Evolutionary conservation across 2,113 vertebrate species (phyloP).

Genomic region (Genyomyrus donnyi): DNA sequence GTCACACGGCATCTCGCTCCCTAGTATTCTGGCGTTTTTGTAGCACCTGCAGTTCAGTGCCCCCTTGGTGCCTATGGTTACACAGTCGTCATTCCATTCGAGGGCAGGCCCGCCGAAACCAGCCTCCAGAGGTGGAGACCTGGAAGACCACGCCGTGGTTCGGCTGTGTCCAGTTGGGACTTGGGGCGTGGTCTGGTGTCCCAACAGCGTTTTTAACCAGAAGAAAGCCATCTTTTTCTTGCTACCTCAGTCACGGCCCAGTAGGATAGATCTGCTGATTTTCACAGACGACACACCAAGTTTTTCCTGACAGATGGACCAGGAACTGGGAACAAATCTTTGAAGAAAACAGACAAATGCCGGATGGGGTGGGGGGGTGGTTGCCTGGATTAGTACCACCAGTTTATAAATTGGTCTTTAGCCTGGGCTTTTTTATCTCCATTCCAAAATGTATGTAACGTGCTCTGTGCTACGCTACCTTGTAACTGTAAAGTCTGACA

Average conservation of each 20-base stretch:
- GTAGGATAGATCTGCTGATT: conserved; percentile 59
- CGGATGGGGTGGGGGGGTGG: background rate
- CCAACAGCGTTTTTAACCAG: conserved; percentile 75
- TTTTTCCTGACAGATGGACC: conserved; percentile 58
- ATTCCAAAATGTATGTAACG: conserved; percentile 21
- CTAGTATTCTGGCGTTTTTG: conserved; percentile 11
- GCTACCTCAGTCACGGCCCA: conserved; percentile 92
- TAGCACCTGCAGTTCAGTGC: conserved; percentile 33
- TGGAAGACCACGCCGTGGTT: background rate
- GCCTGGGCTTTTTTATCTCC: background rate
- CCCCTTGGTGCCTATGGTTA: conserved; percentile 60
- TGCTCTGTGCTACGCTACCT: conserved; percentile 54
- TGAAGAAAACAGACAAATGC: conserved; percentile 29
- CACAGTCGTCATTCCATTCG: conserved; percentile 57
- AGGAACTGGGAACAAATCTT: conserved; percentile 47
- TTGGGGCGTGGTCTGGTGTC: conserved; percentile 60
- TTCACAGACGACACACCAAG: conserved; percentile 50
- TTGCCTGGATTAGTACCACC: background rate
- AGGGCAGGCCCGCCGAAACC: conserved; percentile 29
- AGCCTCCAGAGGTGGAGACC: background rate
- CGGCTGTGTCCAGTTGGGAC: background rate
- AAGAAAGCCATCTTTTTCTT: conserved; percentile 96
- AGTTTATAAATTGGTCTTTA: conserved; percentile 22
- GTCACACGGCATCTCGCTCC: background rate
- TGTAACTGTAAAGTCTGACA: conserved; percentile 59